A percentile compares a stretch with the other conserved stretches of the same genome.
Conservation (phyloP, 1,140 invertebrate species). For the Anagrus nilaparvatae region DNA sequence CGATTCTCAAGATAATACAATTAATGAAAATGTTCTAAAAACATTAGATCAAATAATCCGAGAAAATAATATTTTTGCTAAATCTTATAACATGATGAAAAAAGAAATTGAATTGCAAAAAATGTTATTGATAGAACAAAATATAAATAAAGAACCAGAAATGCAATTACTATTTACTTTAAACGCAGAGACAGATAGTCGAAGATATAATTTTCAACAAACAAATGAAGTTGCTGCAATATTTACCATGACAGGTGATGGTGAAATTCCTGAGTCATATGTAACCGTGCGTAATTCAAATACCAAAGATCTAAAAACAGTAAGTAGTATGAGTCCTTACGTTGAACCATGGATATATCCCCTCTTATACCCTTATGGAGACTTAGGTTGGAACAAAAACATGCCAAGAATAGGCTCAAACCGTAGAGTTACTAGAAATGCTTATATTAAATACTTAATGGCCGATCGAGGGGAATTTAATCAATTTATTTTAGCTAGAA, state of each 20-base stretch:
- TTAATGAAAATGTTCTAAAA: no score
- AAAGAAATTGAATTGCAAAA: conserved; percentile 10
- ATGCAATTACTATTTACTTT: conserved; percentile 11
- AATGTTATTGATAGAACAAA: neutral
- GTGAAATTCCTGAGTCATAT: conserved; percentile 18
- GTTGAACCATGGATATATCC: conserved; percentile 14
- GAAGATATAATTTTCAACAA: conserved; percentile 17
- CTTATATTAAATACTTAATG: conserved; percentile 15
- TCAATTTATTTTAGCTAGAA: neutral
- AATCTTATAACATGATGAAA: conserved; percentile 14
- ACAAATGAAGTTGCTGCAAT: conserved; percentile 18
- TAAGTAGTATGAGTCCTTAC: conserved; percentile 9
- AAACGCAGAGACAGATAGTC: conserved; percentile 13
- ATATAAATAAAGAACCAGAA: conserved; percentile 6
- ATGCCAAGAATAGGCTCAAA: conserved; percentile 7
- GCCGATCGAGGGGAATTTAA: conserved; percentile 8
- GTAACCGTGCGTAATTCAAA: conserved; percentile 13
- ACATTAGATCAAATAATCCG: conserved; percentile 5
- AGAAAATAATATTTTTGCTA: conserved; percentile 12
- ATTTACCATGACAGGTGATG: conserved; percentile 16
- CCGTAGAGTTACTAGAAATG: conserved; percentile 9
- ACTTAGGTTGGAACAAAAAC: conserved; percentile 7
- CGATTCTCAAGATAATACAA: no score
- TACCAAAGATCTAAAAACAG: conserved; percentile 9
- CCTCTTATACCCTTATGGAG: conserved; percentile 9